Evolutionary conservation across 2,888 invertebrate species (phyloP).

Genomic region (Dryocosmus kuriphilus): DNA sequence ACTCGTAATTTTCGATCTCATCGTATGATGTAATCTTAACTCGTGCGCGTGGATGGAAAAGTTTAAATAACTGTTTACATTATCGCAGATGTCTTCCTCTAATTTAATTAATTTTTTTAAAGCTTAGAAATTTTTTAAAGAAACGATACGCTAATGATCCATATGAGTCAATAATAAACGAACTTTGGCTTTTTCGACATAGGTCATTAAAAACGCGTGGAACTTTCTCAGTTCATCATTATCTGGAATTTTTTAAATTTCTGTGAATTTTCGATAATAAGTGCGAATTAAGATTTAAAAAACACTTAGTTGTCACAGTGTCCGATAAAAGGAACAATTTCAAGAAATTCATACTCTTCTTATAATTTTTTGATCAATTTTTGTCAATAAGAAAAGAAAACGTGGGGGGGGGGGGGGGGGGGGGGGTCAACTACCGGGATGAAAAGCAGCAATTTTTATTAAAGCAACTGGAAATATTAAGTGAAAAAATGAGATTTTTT

Average conservation of each 20-base stretch:
- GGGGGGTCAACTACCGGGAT: too few species aligned
- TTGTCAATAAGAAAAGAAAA: too few species aligned
- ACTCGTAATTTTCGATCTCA: neutral
- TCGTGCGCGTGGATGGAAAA: neutral
- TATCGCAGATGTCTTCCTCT: conserved; percentile 4
- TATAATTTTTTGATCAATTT: too few species aligned
- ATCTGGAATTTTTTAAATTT: neutral
- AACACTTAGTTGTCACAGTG: too few species aligned
- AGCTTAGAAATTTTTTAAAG: neutral
- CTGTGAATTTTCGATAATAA: too few species aligned
- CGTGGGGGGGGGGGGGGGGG: too few species aligned
- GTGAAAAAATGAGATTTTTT: too few species aligned
- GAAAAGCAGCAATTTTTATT: too few species aligned
- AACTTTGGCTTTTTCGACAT: neutral
- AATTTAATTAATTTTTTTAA: neutral
- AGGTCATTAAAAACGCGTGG: neutral
- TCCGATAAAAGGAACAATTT: too few species aligned
- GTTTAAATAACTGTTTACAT: neutral
- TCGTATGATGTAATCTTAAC: conserved; percentile 17
- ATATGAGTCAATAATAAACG: neutral
- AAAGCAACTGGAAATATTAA: too few species aligned
- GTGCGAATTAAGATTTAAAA: too few species aligned
- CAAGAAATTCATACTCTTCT: too few species aligned
- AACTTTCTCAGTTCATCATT: neutral
- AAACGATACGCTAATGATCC: neutral